Percentiles rank a stretch among this genome's conserved stretches.
Evolutionary conservation across 2,113 vertebrate species (phyloP).

Genomic region (Apus apus): DNA sequence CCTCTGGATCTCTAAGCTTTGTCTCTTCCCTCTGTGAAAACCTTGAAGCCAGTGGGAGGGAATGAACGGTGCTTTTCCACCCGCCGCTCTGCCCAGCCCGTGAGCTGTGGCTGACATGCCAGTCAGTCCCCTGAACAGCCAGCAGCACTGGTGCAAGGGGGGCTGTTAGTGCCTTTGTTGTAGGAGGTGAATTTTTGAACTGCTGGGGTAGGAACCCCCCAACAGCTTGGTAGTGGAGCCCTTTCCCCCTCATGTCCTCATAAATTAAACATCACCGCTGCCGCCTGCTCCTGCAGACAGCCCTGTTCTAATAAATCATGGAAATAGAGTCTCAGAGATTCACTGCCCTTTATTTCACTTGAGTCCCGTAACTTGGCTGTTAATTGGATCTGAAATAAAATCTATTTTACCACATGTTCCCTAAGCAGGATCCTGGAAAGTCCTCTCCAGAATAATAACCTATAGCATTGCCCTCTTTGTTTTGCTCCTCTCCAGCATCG

Average conservation of each 20-base stretch:
- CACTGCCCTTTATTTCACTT: constrained; percentile 72
- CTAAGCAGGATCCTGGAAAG: constrained; percentile 11
- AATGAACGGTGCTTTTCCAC: not conserved
- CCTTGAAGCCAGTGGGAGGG: not conserved
- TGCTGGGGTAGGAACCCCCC: constrained; percentile 76
- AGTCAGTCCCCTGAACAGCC: not conserved
- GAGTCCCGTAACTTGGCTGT: constrained; percentile 67
- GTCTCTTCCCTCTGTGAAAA: not conserved
- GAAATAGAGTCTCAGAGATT: constrained; percentile 81
- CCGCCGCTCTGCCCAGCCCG: not conserved
- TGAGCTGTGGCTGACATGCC: accelerated
- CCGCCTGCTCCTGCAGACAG: constrained; percentile 67
- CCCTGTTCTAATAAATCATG: constrained; percentile 83
- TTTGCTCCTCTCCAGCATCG: not conserved
- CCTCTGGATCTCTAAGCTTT: not conserved
- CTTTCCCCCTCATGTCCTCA: constrained; percentile 78
- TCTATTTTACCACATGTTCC: constrained; percentile 24
- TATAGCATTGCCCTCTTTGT: not conserved
- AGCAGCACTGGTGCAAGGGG: not conserved
- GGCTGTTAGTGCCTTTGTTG: not conserved
- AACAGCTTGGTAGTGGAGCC: constrained; percentile 81
- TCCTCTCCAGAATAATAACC: not conserved
- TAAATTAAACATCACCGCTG: constrained; percentile 86
- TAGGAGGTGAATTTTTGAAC: constrained; percentile 30
- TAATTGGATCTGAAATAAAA: constrained; percentile 74